Evolutionary conservation across 2,888 invertebrate species (phyloP), one percentile per base, ranked within the genome.

Genomic region (Marasmarcha lunaedactyla): DNA sequence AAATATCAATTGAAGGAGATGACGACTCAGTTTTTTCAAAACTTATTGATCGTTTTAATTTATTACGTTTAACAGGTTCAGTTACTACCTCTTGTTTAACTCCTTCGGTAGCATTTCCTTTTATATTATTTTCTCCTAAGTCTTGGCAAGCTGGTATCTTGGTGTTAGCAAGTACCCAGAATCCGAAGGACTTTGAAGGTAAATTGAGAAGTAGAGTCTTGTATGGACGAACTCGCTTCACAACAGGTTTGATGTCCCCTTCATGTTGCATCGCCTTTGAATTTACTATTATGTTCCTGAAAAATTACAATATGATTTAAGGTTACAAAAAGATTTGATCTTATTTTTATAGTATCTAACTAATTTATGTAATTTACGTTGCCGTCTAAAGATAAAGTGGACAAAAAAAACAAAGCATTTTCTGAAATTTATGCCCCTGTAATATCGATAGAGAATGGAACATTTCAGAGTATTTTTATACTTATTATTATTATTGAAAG

Each of bases 141-240:
- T 66, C 55, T 15, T 57, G 53, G 46, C 90, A 90, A 12, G 87
- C 86, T 38, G 86, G 78, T 14, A 89, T 69, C 55, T 88, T 85
- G 0, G 89, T 87, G 39, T 85, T 86, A 0, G 91, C 89, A 9
- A 93, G 59, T 0, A 92, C 89, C 88, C 91, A 92, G 62, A 93
- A 93, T 0, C 88, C 90, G 35, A 93, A 87, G 0, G 90, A 88
- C 52, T 86, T 86, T 0, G 89, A 77, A 1, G 91, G 90, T 2
- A 91, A 57, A 35, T 81, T 81, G 11, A 92, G 59, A 5, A 85
- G 69, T 2, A 90, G 51, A 0, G 85, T 78, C 52, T 83, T 77
- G 42, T 79, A 83, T 4, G 85, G 79, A 41, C 86, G 62, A 12
- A 85, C 83, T 1, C 69, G 68, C 50, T 76, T 81, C 35, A 89